phyloP scores from a whole-genome alignment of 2,888 invertebrate genomes.

The Mactromeris polynyma region DNA sequence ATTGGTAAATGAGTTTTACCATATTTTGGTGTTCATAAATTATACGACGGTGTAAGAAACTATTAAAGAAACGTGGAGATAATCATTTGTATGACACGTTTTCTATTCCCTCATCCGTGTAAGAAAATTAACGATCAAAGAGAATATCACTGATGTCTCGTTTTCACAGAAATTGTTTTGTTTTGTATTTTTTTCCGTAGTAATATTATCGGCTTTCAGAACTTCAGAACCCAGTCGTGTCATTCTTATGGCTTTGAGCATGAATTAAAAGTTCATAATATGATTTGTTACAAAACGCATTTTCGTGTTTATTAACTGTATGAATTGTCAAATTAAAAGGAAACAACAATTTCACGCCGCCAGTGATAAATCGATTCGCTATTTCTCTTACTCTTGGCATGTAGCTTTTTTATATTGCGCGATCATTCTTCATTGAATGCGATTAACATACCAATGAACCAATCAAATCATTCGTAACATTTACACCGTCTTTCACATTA shows the following conservation, averaged over 20 bases:
- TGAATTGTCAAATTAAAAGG: background rate
- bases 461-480: too few species aligned
- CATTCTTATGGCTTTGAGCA: background rate
- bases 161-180: background rate
- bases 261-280: background rate
- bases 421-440: too few species aligned
- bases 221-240: background rate
- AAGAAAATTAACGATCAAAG: background rate
- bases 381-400: background rate
- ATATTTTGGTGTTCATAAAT: background rate
- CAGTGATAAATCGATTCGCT: too few species aligned
- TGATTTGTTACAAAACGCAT: background rate
- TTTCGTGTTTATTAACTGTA: background rate
- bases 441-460: too few species aligned
- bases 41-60: background rate
- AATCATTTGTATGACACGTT: background rate
- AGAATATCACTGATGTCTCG: background rate
- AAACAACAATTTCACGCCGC: too few species aligned
- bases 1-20: background rate
- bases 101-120: background rate
- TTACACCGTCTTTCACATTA: too few species aligned
- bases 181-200: background rate
- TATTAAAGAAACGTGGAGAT: background rate
- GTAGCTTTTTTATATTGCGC: too few species aligned
- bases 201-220: background rate